A percentile compares a stretch with the other conserved stretches of the same genome.
These are phyloP conservation scores for Laticauda colubrina DNA, from an alignment of 2,113 vertebrate genomes.

Conservation along the genomic window DNA sequence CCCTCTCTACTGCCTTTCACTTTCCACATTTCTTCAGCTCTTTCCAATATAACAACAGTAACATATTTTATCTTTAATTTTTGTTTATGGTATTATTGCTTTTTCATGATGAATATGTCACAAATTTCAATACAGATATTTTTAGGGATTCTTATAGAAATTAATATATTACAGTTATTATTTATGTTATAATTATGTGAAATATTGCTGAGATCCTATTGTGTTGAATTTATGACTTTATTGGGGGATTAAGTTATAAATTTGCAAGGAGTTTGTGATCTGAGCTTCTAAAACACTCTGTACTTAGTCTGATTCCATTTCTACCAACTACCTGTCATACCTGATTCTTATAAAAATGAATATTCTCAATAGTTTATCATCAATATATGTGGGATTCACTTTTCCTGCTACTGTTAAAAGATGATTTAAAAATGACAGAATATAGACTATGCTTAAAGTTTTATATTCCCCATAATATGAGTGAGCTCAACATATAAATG, in stretches of 20 bases:
- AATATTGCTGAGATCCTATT: not conserved
- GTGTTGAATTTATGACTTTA: not conserved
- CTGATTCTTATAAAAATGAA: not conserved
- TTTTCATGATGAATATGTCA: not conserved
- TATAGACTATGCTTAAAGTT: not conserved
- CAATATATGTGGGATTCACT: not conserved
- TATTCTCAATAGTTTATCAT: not conserved
- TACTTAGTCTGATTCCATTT: not conserved
- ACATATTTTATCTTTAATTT: not conserved
- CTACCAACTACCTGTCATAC: not conserved
- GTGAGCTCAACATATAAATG: not conserved
- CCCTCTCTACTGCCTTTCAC: not conserved
- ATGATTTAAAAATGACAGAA: not conserved
- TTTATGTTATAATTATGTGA: not conserved
- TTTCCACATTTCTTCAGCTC: not conserved
- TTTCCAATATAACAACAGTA: not conserved
- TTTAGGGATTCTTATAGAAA: not conserved
- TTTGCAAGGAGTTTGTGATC: not conserved
- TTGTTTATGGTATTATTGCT: not conserved
- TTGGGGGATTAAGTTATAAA: not conserved
- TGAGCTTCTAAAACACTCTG: not conserved
- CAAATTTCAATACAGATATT: not conserved
- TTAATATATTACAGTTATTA: not conserved
- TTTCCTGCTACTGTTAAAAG: not conserved
- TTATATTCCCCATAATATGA: not conserved